These are phyloP conservation scores for Phyllotreta striolata DNA, from an alignment of 2,888 invertebrate species.

Conservation along the genomic window DNA sequence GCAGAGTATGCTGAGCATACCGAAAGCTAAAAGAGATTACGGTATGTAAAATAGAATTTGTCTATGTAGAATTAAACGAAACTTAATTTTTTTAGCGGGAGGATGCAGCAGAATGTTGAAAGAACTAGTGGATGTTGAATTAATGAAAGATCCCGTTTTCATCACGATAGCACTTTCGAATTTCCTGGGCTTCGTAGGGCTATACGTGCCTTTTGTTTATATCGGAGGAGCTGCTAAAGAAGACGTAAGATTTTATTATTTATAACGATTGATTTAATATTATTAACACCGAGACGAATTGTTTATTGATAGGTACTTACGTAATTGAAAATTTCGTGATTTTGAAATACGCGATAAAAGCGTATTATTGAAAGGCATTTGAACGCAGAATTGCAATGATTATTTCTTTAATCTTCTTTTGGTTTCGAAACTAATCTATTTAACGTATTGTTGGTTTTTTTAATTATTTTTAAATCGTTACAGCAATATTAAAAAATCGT, in stretches of 20 bases:
- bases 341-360: too few species aligned
- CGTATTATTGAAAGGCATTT: too few species aligned
- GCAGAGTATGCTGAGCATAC: slow-evolving; percentile 88
- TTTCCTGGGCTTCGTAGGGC: slow-evolving; percentile 95
- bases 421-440: too few species aligned
- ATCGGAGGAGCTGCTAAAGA: slow-evolving; percentile 81
- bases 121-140: slow-evolving; percentile 38
- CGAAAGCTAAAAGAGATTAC: slow-evolving; percentile 60
- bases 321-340: too few species aligned
- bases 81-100: slow-evolving; percentile 1
- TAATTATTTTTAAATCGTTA: too few species aligned
- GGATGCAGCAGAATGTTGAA: slow-evolving; percentile 12
- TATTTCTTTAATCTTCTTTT: too few species aligned
- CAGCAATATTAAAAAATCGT: too few species aligned
- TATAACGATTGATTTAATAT: too few species aligned
- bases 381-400: too few species aligned
- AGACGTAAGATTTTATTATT: slow-evolving; percentile 66
- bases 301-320: too few species aligned
- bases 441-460: too few species aligned
- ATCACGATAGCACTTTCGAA: slow-evolving; percentile 92
- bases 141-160: slow-evolving; percentile 89
- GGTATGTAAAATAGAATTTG: slow-evolving; percentile 18
- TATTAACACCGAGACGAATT: too few species aligned
- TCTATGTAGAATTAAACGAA: background rate
- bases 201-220: slow-evolving; percentile 96